A percentile compares a stretch with the other conserved stretches of the same genome.
These are phyloP conservation scores for Pristionchus maxplancki DNA, from an alignment of 2,888 invertebrate genomes.

Conservation along the genomic window DNA sequence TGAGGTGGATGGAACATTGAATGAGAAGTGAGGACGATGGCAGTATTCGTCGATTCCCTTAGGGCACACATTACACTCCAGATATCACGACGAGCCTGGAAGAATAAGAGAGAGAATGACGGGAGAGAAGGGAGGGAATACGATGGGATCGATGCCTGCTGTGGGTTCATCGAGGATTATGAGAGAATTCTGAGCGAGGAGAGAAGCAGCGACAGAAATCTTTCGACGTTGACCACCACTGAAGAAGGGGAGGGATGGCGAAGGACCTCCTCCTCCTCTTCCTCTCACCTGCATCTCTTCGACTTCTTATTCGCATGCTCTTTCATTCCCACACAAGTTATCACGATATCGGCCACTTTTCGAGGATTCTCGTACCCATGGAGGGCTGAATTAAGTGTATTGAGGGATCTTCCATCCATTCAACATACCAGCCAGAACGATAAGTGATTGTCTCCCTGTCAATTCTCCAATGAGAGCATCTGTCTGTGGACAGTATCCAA, in stretches of 20 bases:
- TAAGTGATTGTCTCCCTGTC: slow-evolving; percentile 69
- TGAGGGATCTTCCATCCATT: background rate
- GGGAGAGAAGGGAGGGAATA: background rate
- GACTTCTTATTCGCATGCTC: slow-evolving; percentile 70
- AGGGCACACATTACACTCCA: slow-evolving; percentile 77
- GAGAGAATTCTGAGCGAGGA: slow-evolving; percentile 84
- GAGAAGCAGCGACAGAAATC: slow-evolving; percentile 87
- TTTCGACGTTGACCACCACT: slow-evolving; percentile 88
- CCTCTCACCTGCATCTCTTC: slow-evolving; percentile 55
- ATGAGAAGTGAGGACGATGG: slow-evolving; percentile 81
- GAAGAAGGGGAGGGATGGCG: background rate
- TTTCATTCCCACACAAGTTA: slow-evolving; percentile 69
- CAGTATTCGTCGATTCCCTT: slow-evolving; percentile 55
- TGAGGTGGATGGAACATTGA: slow-evolving; percentile 75
- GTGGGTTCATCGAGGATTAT: slow-evolving; percentile 82
- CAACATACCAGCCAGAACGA: slow-evolving; percentile 61
- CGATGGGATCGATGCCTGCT: slow-evolving; percentile 81
- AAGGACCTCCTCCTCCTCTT: background rate
- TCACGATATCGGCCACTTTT: background rate
- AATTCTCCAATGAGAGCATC: slow-evolving; percentile 72
- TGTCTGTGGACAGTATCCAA: slow-evolving; percentile 77
- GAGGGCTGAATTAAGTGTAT: background rate
- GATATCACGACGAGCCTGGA: slow-evolving; percentile 82
- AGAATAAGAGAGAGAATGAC: too few relatives aligned
- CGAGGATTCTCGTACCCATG: slow-evolving; percentile 39